Conservation (phyloP, 2,888 invertebrate genomes). For the Agonopterix arenella region DNA sequence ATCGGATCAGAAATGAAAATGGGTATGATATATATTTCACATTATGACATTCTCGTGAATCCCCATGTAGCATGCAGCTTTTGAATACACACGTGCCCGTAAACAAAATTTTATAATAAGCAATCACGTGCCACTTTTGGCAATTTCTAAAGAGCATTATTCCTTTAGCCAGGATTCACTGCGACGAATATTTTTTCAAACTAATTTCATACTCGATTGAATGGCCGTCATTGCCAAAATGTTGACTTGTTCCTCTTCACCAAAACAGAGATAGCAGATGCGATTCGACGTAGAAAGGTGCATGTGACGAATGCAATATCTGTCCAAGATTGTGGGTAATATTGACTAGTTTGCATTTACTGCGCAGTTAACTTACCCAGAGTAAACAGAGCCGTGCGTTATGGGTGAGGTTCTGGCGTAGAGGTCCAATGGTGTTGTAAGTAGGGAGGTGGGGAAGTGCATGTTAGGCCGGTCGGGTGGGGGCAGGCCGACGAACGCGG, state of each 20-base stretch:
- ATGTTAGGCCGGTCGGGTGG: conserved; percentile 19
- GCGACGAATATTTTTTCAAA: no score
- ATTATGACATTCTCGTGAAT: no score
- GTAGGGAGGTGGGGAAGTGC: conserved; percentile 23
- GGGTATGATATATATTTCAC: no score
- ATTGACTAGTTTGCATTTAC: conserved; percentile 27
- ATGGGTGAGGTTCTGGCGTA: conserved; percentile 20
- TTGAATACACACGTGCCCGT: no score
- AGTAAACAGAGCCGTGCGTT: conserved; percentile 22
- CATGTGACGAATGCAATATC: conserved; percentile 32
- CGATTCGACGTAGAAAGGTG: conserved; percentile 29
- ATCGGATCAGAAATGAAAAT: no score
- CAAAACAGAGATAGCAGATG: conserved; percentile 17
- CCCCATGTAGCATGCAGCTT: no score
- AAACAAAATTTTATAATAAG: no score
- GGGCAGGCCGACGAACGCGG: conserved; percentile 41
- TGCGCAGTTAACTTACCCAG: conserved; percentile 34
- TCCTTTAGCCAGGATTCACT: no score
- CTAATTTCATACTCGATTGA: no score
- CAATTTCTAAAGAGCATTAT: no score
- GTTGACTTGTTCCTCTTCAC: conserved; percentile 5
- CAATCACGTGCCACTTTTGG: no score
- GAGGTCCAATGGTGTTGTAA: conserved; percentile 10
- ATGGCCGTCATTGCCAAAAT: conserved; percentile 1
- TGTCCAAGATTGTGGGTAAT: conserved; percentile 18